Conservation (phyloP, 2,113 vertebrate genomes). For the Muntiacus muntjak region DNA sequence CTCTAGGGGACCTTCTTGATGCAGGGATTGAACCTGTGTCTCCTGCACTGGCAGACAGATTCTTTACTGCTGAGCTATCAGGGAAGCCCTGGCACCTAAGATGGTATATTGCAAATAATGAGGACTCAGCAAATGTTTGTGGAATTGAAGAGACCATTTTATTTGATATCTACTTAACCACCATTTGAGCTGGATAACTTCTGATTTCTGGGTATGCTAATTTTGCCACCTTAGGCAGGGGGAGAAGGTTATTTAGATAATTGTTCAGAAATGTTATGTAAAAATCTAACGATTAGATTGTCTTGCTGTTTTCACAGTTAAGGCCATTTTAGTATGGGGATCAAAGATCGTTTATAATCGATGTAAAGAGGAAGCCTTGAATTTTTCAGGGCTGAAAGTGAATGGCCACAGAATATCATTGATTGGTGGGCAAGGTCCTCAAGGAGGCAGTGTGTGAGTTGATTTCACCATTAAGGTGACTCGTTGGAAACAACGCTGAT, state of each 20-base stretch:
- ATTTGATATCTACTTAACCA: not conserved
- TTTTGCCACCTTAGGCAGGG: not conserved
- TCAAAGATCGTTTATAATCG: not conserved
- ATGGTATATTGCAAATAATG: not conserved
- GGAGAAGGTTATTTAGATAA: not conserved
- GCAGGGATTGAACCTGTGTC: not conserved
- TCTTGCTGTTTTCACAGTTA: not conserved
- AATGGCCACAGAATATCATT: not conserved
- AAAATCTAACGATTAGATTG: not conserved
- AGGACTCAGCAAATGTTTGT: not conserved
- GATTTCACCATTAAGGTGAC: not conserved
- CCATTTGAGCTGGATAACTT: not conserved
- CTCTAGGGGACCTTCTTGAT: not conserved
- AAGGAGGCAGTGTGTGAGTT: not conserved
- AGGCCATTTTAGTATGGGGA: not conserved
- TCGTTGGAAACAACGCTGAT: not conserved
- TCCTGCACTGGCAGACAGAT: not conserved
- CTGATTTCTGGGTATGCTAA: not conserved
- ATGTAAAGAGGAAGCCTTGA: not conserved
- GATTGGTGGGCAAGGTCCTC: not conserved
- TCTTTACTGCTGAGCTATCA: not conserved
- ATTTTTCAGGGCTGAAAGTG: not conserved
- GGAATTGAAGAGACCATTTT: not conserved
- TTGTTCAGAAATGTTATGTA: not conserved
- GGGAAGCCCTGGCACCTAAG: not conserved